A percentile compares a stretch with the other conserved stretches of the same genome.
These are phyloP conservation scores for Paradoxurus hermaphroditus DNA, from an alignment of 2,113 vertebrate genomes.

Conservation along the genomic window DNA sequence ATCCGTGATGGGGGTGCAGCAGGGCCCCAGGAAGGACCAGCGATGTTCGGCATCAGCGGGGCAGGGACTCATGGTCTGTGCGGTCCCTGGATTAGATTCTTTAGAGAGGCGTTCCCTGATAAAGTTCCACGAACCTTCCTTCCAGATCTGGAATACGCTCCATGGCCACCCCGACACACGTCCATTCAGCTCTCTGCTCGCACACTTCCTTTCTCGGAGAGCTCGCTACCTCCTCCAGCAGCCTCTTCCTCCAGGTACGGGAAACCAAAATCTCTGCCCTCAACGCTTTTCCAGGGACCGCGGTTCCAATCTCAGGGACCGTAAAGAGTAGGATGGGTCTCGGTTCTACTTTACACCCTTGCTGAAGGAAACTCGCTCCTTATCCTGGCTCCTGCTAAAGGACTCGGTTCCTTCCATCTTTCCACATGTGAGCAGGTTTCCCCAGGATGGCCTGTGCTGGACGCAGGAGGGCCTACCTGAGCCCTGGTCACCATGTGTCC, in stretches of 20 bases:
- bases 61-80: accelerated
- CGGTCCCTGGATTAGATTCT: neutral
- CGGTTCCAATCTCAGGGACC: neutral
- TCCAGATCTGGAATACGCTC: neutral
- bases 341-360: neutral
- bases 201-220: neutral
- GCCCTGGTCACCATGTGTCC: too few species aligned
- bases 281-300: neutral
- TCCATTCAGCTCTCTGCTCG: neutral
- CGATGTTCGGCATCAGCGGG: accelerated
- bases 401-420: neutral
- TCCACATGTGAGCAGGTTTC: neutral
- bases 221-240: neutral
- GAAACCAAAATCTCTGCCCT: neutral
- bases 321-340: neutral
- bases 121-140: neutral
- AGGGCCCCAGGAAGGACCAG: neutral
- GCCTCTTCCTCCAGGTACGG: neutral
- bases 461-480: neutral
- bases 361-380: neutral
- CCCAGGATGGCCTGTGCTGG: neutral
- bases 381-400: neutral
- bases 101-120: neutral
- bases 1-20: neutral
- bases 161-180: neutral